These are phyloP conservation scores for Manis javanica DNA, from an alignment of 2,797 vertebrate genomes.

Conservation along the genomic window DNA sequence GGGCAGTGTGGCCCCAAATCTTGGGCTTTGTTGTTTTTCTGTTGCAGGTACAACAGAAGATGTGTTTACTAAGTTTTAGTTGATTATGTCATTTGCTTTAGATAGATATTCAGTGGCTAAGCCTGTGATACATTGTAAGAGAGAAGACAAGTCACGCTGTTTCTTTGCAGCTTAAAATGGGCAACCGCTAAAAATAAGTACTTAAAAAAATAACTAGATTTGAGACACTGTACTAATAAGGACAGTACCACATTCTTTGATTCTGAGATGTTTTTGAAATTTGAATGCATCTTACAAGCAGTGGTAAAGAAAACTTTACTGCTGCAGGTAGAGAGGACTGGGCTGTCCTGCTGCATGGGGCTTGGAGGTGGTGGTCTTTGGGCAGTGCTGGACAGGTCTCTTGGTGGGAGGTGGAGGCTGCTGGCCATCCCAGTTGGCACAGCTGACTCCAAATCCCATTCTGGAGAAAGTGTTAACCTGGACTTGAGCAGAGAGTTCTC, in stretches of 20 bases:
- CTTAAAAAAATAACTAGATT: neutral
- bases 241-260: neutral
- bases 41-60: neutral
- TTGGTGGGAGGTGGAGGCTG: neutral
- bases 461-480: neutral
- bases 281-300: neutral
- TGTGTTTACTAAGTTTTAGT: neutral
- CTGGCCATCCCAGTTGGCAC: neutral
- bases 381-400: neutral
- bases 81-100: neutral
- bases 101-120: neutral
- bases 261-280: slow-evolving; percentile 34
- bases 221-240: neutral
- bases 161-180: neutral
- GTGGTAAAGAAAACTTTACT: neutral
- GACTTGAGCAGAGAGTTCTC: neutral
- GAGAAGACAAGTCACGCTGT: neutral
- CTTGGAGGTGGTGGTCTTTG: neutral
- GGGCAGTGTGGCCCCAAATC: neutral
- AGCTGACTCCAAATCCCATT: neutral
- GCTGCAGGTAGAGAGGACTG: neutral
- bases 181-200: neutral
- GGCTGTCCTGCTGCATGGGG: accelerated
- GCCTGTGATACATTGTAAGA: neutral
- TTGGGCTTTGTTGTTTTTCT: neutral